Evolutionary conservation across 2,797 vertebrate genomes (phyloP).

Genomic region (Antennarius maculatus): DNA sequence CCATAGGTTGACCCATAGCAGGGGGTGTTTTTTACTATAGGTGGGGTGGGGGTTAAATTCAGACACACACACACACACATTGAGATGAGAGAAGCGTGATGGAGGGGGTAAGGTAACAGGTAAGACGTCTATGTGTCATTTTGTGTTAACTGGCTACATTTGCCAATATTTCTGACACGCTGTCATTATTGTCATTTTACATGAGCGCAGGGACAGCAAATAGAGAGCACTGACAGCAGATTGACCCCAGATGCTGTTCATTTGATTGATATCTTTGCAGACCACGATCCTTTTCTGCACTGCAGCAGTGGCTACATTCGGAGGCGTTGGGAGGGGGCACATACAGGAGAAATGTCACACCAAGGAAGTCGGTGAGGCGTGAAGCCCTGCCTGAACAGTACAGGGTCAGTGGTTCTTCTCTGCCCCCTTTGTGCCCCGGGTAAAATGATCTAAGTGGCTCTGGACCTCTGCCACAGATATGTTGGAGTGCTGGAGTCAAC

Average conservation of each 20-base stretch:
- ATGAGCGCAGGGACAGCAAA: conserved; percentile 71
- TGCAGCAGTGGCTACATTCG: conserved; percentile 70
- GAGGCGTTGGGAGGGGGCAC: conserved; percentile 73
- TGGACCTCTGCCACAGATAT: conserved; percentile 82
- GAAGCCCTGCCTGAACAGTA: conserved; percentile 77
- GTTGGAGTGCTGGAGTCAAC: conserved; percentile 75
- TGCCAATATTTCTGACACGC: conserved; percentile 72
- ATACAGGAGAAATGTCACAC: conserved; percentile 83
- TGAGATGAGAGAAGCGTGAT: conserved; percentile 31
- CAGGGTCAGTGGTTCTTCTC: conserved; percentile 79
- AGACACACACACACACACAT: conserved; percentile 33
- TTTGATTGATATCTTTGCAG: conserved; percentile 84
- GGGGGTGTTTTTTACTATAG: conserved; percentile 54
- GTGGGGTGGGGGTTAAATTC: conserved; percentile 5
- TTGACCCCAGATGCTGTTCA: conserved; percentile 83
- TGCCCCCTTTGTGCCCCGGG: conserved; percentile 81
- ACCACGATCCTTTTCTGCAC: conserved; percentile 81
- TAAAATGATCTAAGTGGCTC: conserved; percentile 90
- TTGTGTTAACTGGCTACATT: conserved; percentile 57
- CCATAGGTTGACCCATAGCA: conserved; percentile 73
- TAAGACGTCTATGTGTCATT: conserved; percentile 49
- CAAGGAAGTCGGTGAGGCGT: conserved; percentile 80
- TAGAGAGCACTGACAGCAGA: conserved; percentile 78
- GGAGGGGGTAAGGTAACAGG: conserved; percentile 48
- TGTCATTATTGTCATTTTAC: conserved; percentile 82